phyloP scores from a whole-genome alignment of 2,113 vertebrate genomes.

The Sinocyclocheilus grahami region DNA sequence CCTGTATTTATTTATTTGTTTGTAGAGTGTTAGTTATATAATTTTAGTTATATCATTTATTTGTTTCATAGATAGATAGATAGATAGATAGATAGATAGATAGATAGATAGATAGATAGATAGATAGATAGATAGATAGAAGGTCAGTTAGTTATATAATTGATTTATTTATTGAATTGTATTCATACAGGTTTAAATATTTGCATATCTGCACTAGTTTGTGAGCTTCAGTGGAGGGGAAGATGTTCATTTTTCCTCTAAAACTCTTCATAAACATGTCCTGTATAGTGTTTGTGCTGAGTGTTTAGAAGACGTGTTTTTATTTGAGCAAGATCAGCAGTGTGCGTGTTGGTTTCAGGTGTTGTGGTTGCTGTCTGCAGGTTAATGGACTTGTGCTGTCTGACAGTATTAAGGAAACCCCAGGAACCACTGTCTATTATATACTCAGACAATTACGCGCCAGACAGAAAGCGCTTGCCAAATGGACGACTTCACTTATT shows the following conservation, averaged over 20 bases:
- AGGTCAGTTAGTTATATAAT: no score
- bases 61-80: not conserved
- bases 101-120: not conserved
- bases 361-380: not conserved
- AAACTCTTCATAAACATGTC: not conserved
- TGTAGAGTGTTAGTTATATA: not conserved
- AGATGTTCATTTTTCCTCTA: not conserved
- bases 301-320: no score
- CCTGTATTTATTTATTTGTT: no score
- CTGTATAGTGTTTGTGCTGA: constrained; percentile 14
- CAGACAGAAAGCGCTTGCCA: constrained; percentile 43
- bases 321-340: no score
- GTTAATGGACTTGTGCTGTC: not conserved
- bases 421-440: constrained; percentile 51
- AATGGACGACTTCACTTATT: constrained; percentile 25
- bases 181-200: no score
- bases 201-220: no score
- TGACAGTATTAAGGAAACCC: constrained; percentile 36
- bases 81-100: no score
- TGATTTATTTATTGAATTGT: no score
- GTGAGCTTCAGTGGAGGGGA: no score
- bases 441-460: constrained; percentile 26
- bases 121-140: not conserved
- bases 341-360: not conserved
- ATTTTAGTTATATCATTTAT: no score